Conservation (phyloP, 2,888 invertebrate genomes). For the Quadriops clusia region DNA sequence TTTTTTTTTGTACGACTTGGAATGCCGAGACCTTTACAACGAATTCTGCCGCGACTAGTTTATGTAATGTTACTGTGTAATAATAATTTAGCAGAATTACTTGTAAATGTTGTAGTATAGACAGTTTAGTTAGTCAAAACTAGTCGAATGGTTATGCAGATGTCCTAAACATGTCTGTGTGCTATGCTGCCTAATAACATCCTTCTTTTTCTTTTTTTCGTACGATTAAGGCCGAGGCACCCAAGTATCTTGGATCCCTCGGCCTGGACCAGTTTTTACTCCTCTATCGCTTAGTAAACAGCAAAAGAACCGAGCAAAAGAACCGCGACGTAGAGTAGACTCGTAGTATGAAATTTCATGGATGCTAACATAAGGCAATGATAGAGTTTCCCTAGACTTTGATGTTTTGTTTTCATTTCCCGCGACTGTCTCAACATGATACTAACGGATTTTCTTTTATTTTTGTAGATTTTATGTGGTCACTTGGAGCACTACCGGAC, state of each 20-base stretch:
- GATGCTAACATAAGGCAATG: conserved; percentile 29
- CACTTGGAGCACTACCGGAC: conserved; percentile 94
- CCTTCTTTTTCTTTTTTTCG: conserved; percentile 3
- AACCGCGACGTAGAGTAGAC: conserved; percentile 31
- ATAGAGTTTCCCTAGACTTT: conserved; percentile 6
- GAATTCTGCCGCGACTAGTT: too few relatives aligned
- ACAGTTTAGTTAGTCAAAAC: conserved; percentile 7
- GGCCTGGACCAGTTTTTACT: conserved; percentile 12
- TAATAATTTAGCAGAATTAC: conserved; percentile 4
- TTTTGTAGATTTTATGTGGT: conserved; percentile 97
- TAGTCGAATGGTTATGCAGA: conserved; percentile 23
- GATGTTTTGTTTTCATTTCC: conserved; percentile 1
- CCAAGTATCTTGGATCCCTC: too few relatives aligned
- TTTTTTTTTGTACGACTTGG: conserved; percentile 9
- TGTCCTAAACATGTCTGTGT: conserved; percentile 12
- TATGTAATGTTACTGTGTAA: too few relatives aligned
- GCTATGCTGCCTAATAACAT: conserved; percentile 1
- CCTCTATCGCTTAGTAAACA: conserved; percentile 15
- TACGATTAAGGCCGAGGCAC: too few relatives aligned
- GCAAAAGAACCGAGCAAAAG: too few relatives aligned
- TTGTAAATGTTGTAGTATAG: conserved; percentile 12
- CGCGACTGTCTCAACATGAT: conserved; percentile 10
- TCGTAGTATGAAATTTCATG: conserved; percentile 39
- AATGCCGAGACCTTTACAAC: neutral
- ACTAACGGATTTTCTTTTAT: conserved; percentile 32